Evolutionary conservation across 2,888 invertebrate species (phyloP).

Genomic region (Drosophila vallismaia): DNA sequence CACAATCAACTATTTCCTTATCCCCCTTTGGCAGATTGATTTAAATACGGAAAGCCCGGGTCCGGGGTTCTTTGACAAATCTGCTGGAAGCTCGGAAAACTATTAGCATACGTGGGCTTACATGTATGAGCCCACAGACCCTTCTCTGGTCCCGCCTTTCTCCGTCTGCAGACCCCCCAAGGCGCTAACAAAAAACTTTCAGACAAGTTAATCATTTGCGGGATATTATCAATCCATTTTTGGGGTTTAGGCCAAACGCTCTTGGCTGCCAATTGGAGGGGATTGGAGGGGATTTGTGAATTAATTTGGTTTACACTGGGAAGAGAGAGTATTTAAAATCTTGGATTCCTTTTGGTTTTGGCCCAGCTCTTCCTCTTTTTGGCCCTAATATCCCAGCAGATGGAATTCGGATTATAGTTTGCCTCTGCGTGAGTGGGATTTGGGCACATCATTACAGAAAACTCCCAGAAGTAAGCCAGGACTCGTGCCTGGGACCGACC

Average conservation of each 20-base stretch:
- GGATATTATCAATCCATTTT: constrained; percentile 80
- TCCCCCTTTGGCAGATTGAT: constrained; percentile 60
- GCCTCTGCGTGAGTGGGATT: constrained; percentile 52
- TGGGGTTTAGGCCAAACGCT: constrained; percentile 58
- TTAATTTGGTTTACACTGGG: not conserved
- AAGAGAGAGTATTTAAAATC: not conserved
- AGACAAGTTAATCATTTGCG: constrained; percentile 80
- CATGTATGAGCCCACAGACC: constrained; percentile 23
- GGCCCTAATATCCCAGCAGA: constrained; percentile 24
- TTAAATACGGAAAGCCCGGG: constrained; percentile 59
- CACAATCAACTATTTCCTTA: constrained; percentile 30
- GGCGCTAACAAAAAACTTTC: constrained; percentile 60
- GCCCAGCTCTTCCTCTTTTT: not conserved
- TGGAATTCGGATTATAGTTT: constrained; percentile 48
- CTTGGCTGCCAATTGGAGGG: constrained; percentile 9
- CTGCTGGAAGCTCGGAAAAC: constrained; percentile 54
- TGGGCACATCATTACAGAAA: constrained; percentile 78
- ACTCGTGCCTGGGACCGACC: constrained; percentile 37
- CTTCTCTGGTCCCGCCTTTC: not conserved
- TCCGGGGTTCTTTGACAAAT: constrained; percentile 60
- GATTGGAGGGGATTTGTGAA: not conserved
- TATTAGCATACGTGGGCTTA: constrained; percentile 68
- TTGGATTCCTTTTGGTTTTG: constrained; percentile 10
- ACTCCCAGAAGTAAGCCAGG: constrained; percentile 66
- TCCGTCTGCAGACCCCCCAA: constrained; percentile 16